A percentile compares a stretch with the other conserved stretches of the same genome.
Evolutionary conservation across 2,113 vertebrate genomes (phyloP).

Genomic region (Barbus barbus): DNA sequence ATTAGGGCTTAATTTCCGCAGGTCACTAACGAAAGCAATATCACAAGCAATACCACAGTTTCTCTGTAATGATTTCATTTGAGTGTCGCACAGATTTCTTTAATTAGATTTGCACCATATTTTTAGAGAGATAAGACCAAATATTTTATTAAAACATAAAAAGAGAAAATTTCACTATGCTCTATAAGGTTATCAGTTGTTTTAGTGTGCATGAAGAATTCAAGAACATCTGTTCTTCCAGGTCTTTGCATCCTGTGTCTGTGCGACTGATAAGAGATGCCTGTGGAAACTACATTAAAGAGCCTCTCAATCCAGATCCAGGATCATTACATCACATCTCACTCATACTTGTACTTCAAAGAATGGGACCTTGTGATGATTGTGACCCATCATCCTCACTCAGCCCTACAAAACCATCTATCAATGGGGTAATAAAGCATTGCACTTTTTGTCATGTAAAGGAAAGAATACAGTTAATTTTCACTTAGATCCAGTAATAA

Average conservation of each 20-base stretch:
- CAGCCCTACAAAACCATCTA: neutral
- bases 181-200: neutral
- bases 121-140: neutral
- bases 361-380: neutral
- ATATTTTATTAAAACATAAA: neutral
- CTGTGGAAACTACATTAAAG: neutral
- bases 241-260: neutral
- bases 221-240: neutral
- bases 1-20: neutral
- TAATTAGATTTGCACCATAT: neutral
- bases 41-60: neutral
- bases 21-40: neutral
- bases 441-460: too few species aligned
- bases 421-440: neutral
- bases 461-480: too few species aligned
- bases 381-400: neutral
- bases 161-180: neutral
- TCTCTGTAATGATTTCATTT: neutral
- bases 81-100: neutral
- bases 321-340: neutral
- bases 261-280: neutral
- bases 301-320: neutral
- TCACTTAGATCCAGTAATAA: too few species aligned
- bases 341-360: conserved; percentile 7
- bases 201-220: neutral